phyloP scores from a whole-genome alignment of 1,140 invertebrate genomes.

The Nautilus pompilius region DNA sequence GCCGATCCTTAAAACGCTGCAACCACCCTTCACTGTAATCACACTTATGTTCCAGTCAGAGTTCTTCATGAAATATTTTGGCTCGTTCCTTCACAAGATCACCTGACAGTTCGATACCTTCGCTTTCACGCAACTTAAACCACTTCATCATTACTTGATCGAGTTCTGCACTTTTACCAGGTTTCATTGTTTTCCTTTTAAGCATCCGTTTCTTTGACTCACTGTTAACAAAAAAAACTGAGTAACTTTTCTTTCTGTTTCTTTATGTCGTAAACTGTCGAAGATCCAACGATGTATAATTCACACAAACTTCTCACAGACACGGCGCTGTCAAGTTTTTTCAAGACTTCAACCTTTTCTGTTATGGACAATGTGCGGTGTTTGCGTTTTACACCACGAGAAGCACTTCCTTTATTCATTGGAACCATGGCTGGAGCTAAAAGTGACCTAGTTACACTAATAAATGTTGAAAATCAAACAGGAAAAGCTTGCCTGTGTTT shows the following conservation, averaged over 20 bases:
- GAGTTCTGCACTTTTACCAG: too few relatives aligned
- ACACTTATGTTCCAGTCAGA: not conserved
- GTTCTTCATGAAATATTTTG: not conserved
- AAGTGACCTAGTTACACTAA: too few relatives aligned
- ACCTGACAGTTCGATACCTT: too few relatives aligned
- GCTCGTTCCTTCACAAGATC: not conserved
- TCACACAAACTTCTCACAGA: not conserved
- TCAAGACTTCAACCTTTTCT: not conserved
- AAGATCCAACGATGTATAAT: not conserved
- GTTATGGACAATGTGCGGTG: not conserved
- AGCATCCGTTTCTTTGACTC: not conserved
- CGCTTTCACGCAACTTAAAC: too few relatives aligned
- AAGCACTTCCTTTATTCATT: too few relatives aligned
- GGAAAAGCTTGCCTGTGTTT: too few relatives aligned
- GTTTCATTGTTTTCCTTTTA: not conserved
- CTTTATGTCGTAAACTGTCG: constrained; percentile 1
- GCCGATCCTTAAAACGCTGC: not conserved
- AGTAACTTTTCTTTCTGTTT: not conserved
- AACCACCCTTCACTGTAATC: not conserved
- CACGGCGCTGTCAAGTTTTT: not conserved
- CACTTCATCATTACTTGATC: too few relatives aligned
- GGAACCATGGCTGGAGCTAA: too few relatives aligned
- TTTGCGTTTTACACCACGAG: too few relatives aligned
- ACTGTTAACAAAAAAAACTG: not conserved
- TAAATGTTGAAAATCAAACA: too few relatives aligned